Evolutionary conservation across 2,113 vertebrate species (phyloP), one percentile per base, ranked within the genome.

Genomic region (Elaphurus davidianus): DNA sequence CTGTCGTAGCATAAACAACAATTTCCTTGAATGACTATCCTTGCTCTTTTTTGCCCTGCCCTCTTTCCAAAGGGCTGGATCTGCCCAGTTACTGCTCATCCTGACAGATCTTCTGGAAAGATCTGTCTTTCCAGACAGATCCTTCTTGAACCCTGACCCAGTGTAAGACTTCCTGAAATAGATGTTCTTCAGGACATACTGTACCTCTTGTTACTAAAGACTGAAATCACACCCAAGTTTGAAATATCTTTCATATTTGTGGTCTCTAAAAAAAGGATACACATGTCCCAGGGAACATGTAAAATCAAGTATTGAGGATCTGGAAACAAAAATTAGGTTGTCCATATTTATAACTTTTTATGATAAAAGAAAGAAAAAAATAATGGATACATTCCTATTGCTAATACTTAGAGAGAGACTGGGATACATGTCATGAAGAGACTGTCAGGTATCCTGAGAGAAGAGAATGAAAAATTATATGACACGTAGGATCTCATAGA

Each of bases 401-500:
- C 78, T 87, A n/a, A 33, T 87, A 52, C 19, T 36, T n/a, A 79
- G 1, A 79, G 6, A 62, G 19, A 64, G 64, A 30, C 23, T 82
- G 2, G 16, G 27, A 40, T 25, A 30, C 40, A 40, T 27, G 12
- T 21, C n/a, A 76, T n/a, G 36, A 90, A 85, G 21, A 88, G 47
- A 87, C 40, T 57, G 5, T 47, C 57, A 71, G 33, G 2, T 62
- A 17, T n/a, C 62, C 19, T 84, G n/a, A 78, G 76, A 7, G 17
- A 57, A 94, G 21, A 74, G n/a, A 91, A 71, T 47, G 36, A 76
- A 30, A 84, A 84, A 17, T n/a, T 43, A 50, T 19, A 33, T 2
- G 6, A 21, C 8, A 60, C 0, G 0, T 25, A 59, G 19, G 11
- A 2, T 5, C 33, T 45, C 7, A 10, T 6, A 71, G 21, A 21